Conservation (phyloP, 2,797 vertebrate species). For the Rhynchotus rufescens region DNA sequence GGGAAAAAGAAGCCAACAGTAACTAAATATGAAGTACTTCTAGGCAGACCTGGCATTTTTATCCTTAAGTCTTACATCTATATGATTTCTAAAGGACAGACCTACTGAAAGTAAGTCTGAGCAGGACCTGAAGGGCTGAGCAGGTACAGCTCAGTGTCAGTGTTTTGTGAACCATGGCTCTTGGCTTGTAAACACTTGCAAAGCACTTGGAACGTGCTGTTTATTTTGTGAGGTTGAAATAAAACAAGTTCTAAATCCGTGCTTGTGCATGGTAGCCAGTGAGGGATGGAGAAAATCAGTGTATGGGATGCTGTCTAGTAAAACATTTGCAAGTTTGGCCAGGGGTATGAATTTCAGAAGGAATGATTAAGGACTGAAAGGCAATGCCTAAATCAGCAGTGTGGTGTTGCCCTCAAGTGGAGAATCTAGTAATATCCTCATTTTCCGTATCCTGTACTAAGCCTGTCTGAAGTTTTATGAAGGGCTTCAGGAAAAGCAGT, state of each 20-base stretch:
- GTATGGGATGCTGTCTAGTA: rapidly evolving
- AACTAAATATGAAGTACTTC: too few species aligned
- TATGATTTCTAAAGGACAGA: background rate
- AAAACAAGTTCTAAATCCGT: background rate
- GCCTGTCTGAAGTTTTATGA: too few species aligned
- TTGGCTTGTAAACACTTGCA: background rate
- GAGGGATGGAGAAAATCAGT: background rate
- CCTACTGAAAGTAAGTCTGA: background rate
- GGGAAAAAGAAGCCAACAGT: rapidly evolving
- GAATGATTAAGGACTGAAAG: background rate
- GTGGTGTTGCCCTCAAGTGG: conserved; percentile 26
- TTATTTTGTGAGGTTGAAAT: background rate
- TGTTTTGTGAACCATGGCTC: rapidly evolving
- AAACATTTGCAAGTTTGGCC: background rate
- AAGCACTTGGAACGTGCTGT: rapidly evolving
- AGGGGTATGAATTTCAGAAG: background rate
- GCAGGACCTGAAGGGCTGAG: background rate
- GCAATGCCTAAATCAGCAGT: background rate
- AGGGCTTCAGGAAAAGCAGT: background rate
- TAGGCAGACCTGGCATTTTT: too few species aligned
- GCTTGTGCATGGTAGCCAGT: rapidly evolving
- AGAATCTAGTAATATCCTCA: background rate
- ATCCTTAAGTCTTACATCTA: background rate
- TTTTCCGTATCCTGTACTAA: rapidly evolving
- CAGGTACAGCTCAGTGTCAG: rapidly evolving